Evolutionary conservation across 1,140 invertebrate genomes (phyloP).

Genomic region (Sipha flava): DNA sequence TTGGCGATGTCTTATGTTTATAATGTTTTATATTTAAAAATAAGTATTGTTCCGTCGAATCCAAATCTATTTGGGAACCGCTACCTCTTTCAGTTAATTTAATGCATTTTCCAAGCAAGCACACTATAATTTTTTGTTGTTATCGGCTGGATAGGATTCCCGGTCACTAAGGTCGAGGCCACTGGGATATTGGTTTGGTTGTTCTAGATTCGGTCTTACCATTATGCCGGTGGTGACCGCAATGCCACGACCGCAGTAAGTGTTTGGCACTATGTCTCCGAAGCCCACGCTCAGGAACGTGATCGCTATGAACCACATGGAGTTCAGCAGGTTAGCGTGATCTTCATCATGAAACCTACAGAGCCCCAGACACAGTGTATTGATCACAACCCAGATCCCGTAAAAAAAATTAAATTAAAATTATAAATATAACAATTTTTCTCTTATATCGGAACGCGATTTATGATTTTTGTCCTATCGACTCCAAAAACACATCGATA

Average conservation of each 20-base stretch:
- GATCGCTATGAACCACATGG: constrained; percentile 98
- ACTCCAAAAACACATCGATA: constrained; percentile 33
- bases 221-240: constrained; percentile 97
- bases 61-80: neutral
- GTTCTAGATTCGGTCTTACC: constrained; percentile 58
- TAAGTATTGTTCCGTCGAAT: no score
- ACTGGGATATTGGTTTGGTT: constrained; percentile 3
- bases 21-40: neutral
- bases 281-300: constrained; percentile 98
- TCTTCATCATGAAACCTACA: constrained; percentile 89
- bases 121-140: neutral
- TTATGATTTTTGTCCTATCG: constrained; percentile 16
- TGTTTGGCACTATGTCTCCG: constrained; percentile 99
- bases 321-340: constrained; percentile 94
- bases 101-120: constrained; percentile 30
- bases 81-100: neutral
- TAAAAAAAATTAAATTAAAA: constrained; percentile 18
- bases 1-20: neutral
- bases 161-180: constrained; percentile 6
- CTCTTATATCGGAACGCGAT: neutral
- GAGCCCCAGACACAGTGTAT: constrained; percentile 25
- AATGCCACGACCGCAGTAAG: constrained; percentile 96
- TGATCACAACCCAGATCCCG: constrained; percentile 22
- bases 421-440: constrained; percentile 10
- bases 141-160: neutral